Evolutionary conservation across 2,797 vertebrate species (phyloP).

Genomic region (Crocodylus rhombifer): DNA sequence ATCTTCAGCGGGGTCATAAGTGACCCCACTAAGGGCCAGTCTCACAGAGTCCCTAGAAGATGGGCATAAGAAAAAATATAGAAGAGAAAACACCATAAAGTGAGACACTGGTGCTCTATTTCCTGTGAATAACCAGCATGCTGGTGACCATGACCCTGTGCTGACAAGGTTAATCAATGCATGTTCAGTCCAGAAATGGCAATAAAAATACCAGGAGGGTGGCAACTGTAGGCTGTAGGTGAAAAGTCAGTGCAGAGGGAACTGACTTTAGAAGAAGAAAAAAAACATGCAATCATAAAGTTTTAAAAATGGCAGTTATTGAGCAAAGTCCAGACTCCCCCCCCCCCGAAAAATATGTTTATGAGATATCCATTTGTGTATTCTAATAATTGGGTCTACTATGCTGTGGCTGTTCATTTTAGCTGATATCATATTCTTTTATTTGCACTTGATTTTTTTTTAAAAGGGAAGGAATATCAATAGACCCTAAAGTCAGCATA

Average conservation of each 20-base stretch:
- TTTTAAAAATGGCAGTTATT: neutral
- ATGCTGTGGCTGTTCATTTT: neutral
- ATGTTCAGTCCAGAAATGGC: neutral
- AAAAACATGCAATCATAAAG: neutral
- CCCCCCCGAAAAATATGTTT: neutral
- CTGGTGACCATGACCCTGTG: neutral
- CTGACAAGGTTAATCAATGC: neutral
- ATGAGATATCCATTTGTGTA: neutral
- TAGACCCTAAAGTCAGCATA: too few relatives aligned
- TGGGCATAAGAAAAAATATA: neutral
- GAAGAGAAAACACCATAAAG: neutral
- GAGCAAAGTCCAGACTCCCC: neutral
- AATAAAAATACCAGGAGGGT: conserved; percentile 1
- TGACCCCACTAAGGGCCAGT: neutral
- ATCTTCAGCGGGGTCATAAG: neutral
- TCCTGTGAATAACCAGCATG: neutral
- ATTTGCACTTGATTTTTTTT: too few relatives aligned
- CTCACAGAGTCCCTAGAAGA: neutral
- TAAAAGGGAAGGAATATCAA: too few relatives aligned
- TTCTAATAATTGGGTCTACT: neutral
- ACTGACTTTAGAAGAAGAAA: neutral
- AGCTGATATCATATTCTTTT: too few relatives aligned
- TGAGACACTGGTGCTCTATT: neutral
- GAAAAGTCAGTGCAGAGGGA: conserved; percentile 20
- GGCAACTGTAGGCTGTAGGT: conserved; percentile 11